Percentiles rank a stretch among this genome's conserved stretches.
These are phyloP conservation scores for Eueremaeus valkanovi DNA, from an alignment of 2,888 invertebrate genomes.

Conservation along the genomic window DNA sequence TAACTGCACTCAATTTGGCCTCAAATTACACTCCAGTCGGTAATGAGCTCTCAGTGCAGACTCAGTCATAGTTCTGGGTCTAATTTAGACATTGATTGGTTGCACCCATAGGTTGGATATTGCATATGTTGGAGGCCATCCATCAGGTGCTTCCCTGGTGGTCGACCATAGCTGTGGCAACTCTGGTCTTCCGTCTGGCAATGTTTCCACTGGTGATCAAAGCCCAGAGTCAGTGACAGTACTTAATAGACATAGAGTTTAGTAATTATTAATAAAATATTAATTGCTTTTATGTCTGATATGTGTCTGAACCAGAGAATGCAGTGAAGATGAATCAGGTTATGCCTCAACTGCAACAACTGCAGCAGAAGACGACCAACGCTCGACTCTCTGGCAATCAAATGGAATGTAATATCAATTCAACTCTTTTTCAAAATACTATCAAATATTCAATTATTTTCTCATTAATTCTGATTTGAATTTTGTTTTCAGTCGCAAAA, in stretches of 20 bases:
- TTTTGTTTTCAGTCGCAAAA: conserved; percentile 50
- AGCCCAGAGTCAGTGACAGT: conserved; percentile 41
- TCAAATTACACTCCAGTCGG: conserved; percentile 34
- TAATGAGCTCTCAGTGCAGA: background rate
- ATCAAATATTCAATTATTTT: conserved; percentile 34
- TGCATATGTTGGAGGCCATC: conserved; percentile 33
- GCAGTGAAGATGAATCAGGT: conserved; percentile 75
- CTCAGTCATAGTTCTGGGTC: background rate
- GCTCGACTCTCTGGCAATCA: conserved; percentile 79
- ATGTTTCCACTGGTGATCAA: conserved; percentile 82
- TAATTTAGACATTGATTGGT: background rate
- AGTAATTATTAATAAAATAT: background rate
- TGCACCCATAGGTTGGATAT: conserved; percentile 29
- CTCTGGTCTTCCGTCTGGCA: conserved; percentile 66
- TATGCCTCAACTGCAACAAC: conserved; percentile 74
- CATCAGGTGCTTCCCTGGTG: conserved; percentile 83
- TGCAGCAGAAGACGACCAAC: conserved; percentile 79
- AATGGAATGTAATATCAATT: conserved; percentile 60
- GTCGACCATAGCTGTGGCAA: conserved; percentile 77
- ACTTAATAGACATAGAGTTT: background rate
- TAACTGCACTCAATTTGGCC: conserved; percentile 14
- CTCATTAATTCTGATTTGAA: background rate
- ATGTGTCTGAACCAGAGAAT: conserved; percentile 54
- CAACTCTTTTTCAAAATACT: background rate
- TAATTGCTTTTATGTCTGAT: background rate